Percentiles rank a stretch among this genome's conserved stretches.
phyloP scores from a whole-genome alignment of 1,140 invertebrate species.

The Aphidius ervi region DNA sequence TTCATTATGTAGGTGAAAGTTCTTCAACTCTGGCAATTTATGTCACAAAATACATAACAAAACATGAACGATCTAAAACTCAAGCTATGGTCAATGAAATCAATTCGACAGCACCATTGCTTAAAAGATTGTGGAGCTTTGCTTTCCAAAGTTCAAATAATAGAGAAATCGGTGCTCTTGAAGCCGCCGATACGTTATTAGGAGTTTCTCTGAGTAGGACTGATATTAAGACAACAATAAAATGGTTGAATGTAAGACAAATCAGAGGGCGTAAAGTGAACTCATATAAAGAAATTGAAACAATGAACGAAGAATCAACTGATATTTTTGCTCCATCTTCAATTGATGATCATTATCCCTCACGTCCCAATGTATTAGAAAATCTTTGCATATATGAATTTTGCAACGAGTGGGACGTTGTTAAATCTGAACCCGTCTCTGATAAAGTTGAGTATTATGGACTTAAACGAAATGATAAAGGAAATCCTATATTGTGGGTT shows the following conservation, averaged over 20 bases:
- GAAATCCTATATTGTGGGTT: conserved; percentile 12
- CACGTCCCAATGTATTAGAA: conserved; percentile 8
- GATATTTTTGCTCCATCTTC: conserved; percentile 27
- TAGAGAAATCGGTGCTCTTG: conserved; percentile 29
- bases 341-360: conserved; percentile 21
- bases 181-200: conserved; percentile 28
- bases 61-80: conserved; percentile 25
- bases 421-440: conserved; percentile 21
- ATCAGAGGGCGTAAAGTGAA: conserved; percentile 26
- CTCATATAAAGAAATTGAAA: conserved; percentile 21
- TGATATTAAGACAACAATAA: conserved; percentile 29
- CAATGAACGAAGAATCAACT: conserved; percentile 19
- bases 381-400: conserved; percentile 9
- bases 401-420: conserved; percentile 18
- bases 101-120: conserved; percentile 26
- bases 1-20: conserved; percentile 27
- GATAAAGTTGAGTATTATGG: conserved; percentile 21
- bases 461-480: neutral
- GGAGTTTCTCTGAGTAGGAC: conserved; percentile 26
- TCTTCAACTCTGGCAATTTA: conserved; percentile 23
- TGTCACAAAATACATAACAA: conserved; percentile 31
- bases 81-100: conserved; percentile 23
- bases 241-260: conserved; percentile 30
- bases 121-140: conserved; percentile 25
- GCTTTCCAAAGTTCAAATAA: conserved; percentile 24